Base-by-base conservation (phyloP, 2,797 vertebrate genomes). In the Lateolabrax maculatus region DNA sequence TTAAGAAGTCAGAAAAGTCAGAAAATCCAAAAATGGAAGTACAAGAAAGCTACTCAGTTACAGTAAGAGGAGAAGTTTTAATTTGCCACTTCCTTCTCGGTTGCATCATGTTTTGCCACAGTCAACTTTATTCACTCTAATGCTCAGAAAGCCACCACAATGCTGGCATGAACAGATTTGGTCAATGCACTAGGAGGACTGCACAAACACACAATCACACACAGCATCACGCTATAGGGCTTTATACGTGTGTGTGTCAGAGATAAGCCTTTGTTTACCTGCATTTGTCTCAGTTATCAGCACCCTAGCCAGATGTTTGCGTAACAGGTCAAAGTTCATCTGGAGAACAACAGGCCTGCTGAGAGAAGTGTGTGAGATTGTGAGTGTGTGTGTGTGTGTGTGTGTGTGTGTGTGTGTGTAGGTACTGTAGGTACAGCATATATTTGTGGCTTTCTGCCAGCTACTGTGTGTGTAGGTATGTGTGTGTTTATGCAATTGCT, bases 251-350 rank as follows among this genome's bases (percentile, higher is more conserved):
- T 25, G 62, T 61, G 70, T 69, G 68, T 44, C 19, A 66, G 21
- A 82, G 77, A 88, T 90, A 93, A 90, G 84, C 71, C 49, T 23
- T 63, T 90, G 90, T 92, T 93, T 89, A 81, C 86, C 61, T 61
- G 62, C 66, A 21, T 81, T 81, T 89, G 77, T 89, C 78, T 74
- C 68, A 75, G 70, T 83, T 93, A 92, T 93, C 89, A 52, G 81
- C 80, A 62, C 43, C 6, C 51, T 83, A 0, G 9, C 66, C 71
- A 63, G 66, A 58, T 77, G 82, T 91, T 90, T 92, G 89, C 72
- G 63, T 69, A 90, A 79, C 79, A 85, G 86, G 90, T 90, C 83
- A 93, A 77, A 85, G 92, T 89, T 93, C 85, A 84, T 62, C 62
- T 23, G 29, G 31, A 39, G 44, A 90, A 83, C 80, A 79, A 58